Conservation (phyloP, 2,888 invertebrate genomes). For the Diadegma fenestrale region DNA sequence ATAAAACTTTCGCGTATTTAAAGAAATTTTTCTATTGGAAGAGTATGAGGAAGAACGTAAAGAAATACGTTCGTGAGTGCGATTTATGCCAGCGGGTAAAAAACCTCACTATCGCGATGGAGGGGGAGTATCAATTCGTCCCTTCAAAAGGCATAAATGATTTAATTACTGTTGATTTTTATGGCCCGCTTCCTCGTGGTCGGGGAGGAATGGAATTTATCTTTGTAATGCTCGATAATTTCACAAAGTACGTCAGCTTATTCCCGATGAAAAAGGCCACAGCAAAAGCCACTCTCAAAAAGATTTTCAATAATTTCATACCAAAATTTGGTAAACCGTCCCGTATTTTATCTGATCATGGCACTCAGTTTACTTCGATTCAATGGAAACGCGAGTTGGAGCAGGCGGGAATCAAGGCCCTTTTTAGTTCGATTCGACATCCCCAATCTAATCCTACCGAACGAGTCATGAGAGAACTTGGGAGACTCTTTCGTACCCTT, state of each 20-base stretch:
- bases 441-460: background rate
- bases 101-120: conserved; percentile 44
- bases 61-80: background rate
- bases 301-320: background rate
- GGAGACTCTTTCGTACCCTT: background rate
- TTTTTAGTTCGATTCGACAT: too few species aligned
- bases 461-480: background rate
- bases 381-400: background rate
- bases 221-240: background rate
- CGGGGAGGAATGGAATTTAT: conserved; percentile 3
- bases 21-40: conserved; percentile 24
- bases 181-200: background rate
- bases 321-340: conserved; percentile 13
- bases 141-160: background rate
- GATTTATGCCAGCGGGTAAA: conserved; percentile 58
- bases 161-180: conserved; percentile 9
- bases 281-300: background rate
- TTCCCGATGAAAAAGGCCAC: conserved; percentile 13
- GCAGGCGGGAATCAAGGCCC: background rate
- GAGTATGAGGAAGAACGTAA: background rate
- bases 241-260: conserved; percentile 5
- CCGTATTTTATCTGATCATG: background rate
- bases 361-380: background rate
- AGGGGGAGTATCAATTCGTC: conserved; percentile 51
- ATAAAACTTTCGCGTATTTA: background rate